phyloP scores from a whole-genome alignment of 2,888 invertebrate genomes.

The Lacanobia oleracea region DNA sequence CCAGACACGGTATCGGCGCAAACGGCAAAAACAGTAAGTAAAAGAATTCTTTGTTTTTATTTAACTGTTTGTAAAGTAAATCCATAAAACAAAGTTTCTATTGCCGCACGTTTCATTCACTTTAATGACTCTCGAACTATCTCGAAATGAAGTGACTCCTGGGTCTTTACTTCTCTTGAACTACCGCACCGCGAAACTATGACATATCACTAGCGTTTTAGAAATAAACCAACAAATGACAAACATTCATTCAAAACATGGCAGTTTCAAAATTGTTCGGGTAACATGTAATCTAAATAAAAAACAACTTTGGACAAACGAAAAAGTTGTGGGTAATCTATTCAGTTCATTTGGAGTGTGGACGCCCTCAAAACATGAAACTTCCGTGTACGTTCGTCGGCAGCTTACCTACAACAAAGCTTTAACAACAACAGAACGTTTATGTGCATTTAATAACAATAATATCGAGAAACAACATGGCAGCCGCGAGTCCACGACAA shows the following conservation, averaged over 20 bases:
- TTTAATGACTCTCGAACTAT: slow-evolving; percentile 87
- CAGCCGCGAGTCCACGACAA: slow-evolving; percentile 78
- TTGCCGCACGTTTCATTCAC: slow-evolving; percentile 87
- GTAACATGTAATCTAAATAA: slow-evolving; percentile 49
- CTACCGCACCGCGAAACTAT: slow-evolving; percentile 24
- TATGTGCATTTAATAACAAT: slow-evolving; percentile 85
- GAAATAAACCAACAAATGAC: slow-evolving; percentile 11
- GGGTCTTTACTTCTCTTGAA: slow-evolving; percentile 70
- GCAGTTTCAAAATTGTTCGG: neutral
- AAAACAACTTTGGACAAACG: slow-evolving; percentile 46
- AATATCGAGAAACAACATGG: slow-evolving; percentile 82
- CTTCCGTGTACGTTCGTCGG: slow-evolving; percentile 45
- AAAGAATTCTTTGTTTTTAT: slow-evolving; percentile 85
- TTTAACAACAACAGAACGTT: slow-evolving; percentile 72
- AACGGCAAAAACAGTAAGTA: slow-evolving; percentile 97
- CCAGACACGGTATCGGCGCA: slow-evolving; percentile 99
- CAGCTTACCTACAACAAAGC: slow-evolving; percentile 62
- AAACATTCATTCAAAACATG: slow-evolving; percentile 19
- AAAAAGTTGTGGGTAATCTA: slow-evolving; percentile 53
- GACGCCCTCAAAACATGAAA: slow-evolving; percentile 56
- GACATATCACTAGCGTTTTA: slow-evolving; percentile 15
- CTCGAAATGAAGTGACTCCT: slow-evolving; percentile 80
- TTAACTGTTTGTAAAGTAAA: slow-evolving; percentile 85
- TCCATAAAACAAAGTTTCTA: slow-evolving; percentile 88
- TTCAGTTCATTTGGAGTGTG: slow-evolving; percentile 54